Evolutionary conservation across 2,113 vertebrate genomes (phyloP).

Genomic region (Vireo altiloquus): DNA sequence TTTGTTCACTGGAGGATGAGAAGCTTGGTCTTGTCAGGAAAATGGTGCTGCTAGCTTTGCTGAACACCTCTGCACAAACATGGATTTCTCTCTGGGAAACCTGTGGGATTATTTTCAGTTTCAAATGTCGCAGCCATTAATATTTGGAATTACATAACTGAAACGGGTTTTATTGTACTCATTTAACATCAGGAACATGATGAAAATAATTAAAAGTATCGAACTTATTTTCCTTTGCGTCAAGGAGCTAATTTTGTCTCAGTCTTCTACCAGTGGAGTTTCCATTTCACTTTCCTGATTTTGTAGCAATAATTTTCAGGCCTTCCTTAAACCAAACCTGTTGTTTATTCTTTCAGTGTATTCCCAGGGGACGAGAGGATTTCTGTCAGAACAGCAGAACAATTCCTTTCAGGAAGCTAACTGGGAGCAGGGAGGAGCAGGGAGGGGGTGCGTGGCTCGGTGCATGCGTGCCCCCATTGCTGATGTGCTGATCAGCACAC

Average conservation of each 20-base stretch:
- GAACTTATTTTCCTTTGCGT: not conserved
- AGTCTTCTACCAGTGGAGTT: not conserved
- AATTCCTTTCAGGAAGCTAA: not conserved
- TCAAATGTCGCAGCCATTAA: not conserved
- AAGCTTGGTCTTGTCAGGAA: rapidly evolving
- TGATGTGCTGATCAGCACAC: not conserved
- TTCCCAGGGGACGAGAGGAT: not conserved
- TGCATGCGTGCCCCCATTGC: not conserved
- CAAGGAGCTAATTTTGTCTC: not conserved
- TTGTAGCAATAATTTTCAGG: not conserved
- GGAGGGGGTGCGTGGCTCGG: rapidly evolving
- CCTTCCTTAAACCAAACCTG: not conserved
- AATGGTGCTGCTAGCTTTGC: rapidly evolving
- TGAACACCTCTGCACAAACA: not conserved
- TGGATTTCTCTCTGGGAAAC: not conserved
- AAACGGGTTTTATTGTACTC: not conserved
- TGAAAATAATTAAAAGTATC: not conserved
- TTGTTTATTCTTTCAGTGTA: not conserved
- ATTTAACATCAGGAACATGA: not conserved
- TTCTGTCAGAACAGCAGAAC: not conserved
- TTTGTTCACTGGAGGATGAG: not conserved
- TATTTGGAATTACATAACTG: not conserved
- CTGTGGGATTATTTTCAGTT: not conserved
- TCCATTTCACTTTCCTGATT: not conserved
- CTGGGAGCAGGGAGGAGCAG: not conserved